Conservation (phyloP, 2,797 vertebrate species). For the Platyrinchus mystaceus region DNA sequence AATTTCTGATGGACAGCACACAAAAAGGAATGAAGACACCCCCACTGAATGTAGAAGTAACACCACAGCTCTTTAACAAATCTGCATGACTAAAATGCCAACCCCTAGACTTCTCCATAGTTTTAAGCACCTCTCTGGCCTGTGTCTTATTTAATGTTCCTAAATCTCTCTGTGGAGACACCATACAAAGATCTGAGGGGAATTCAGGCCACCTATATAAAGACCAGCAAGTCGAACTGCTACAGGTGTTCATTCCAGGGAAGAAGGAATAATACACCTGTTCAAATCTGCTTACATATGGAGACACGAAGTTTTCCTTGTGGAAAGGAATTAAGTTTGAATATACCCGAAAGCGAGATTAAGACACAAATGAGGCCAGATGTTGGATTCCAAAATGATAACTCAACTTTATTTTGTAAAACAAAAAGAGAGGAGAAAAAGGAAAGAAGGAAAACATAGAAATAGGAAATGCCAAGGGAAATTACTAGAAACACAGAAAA, state of each 20-base stretch:
- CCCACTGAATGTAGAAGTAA: rapidly evolving
- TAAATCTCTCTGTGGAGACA: background rate
- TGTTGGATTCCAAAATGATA: no score
- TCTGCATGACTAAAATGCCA: background rate
- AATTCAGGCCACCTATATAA: background rate
- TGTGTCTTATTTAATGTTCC: background rate
- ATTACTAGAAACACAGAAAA: no score
- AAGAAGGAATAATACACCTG: background rate
- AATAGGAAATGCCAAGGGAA: no score
- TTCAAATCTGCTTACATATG: no score
- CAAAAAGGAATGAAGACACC: background rate
- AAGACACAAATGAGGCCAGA: no score
- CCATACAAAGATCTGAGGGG: background rate
- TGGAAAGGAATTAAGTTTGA: background rate
- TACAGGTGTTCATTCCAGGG: background rate
- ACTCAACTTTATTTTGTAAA: no score
- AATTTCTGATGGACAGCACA: background rate
- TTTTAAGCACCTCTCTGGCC: background rate
- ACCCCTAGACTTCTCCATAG: background rate
- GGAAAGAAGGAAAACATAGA: no score
- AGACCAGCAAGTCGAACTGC: background rate
- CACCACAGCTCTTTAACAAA: background rate
- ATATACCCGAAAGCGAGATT: no score
- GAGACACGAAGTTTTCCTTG: no score
- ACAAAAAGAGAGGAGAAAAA: no score